Evolutionary conservation across 2,113 vertebrate genomes (phyloP).

Genomic region (Himantopus leucocephalus): DNA sequence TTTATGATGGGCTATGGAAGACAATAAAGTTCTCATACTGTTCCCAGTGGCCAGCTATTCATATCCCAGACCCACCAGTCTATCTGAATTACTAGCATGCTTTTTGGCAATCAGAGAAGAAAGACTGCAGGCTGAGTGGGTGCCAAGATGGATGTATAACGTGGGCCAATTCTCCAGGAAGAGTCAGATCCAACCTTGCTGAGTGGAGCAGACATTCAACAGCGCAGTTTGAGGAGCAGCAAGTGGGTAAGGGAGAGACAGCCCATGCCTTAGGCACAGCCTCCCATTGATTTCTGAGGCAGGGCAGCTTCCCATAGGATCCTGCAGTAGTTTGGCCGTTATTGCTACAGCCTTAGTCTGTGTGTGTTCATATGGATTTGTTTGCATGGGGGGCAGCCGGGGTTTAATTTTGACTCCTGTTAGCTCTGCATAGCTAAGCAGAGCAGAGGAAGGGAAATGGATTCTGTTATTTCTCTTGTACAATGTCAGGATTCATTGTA

Average conservation of each 20-base stretch:
- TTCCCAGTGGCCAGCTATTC: conserved; percentile 39
- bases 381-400: not conserved
- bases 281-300: not conserved
- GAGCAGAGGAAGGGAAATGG: not conserved
- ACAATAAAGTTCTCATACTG: conserved; percentile 12
- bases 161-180: not conserved
- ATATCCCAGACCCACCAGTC: conserved; percentile 6
- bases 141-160: not conserved
- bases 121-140: not conserved
- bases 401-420: not conserved
- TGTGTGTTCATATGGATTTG: not conserved
- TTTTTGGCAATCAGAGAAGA: conserved; percentile 15
- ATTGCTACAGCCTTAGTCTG: not conserved
- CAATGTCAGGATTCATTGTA: not conserved
- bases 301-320: not conserved
- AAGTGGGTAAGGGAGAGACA: not conserved
- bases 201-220: conserved; percentile 1
- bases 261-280: not conserved
- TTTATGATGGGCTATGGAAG: conserved; percentile 34
- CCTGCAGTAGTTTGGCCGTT: not conserved
- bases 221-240: not conserved
- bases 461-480: not conserved
- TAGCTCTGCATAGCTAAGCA: not conserved
- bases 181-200: not conserved
- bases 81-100: conserved; percentile 7